Evolutionary conservation across 64 coral and sea anemone genomes (phyloP), one percentile per base, ranked within the genome.

Genomic region (Stylophora pistillata): DNA sequence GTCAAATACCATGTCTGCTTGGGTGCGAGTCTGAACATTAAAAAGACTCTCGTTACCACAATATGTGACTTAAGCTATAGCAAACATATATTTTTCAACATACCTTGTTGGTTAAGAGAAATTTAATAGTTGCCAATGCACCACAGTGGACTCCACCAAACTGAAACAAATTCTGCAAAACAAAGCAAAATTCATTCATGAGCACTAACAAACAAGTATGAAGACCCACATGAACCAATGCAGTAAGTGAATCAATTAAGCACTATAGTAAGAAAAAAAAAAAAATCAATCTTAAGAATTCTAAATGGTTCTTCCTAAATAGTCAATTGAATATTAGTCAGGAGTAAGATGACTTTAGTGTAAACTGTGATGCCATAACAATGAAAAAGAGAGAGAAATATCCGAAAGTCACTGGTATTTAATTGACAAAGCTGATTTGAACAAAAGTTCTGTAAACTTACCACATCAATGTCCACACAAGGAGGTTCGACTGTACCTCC

Each of bases 111-210:
- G 55, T 82, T 13, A 99, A 66, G 82, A 87, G 90, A 73, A 99
- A 99, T 4, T 88, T 72, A 3, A 95, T 33, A 55, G 79, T 99
- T 56, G 97, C 93, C 33, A 92, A 77, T 1, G 97, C 93, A 41
- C 90, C 97, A 82, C 97, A 99, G 27, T 99, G 89, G 12, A 99
- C 97, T 64, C 97, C 97, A 75, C 90, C 82, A 79, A 98, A 95
- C 59, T 73, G 88, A 76, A 92, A 99, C 2, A 78, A 85, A 54
- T 81, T 94, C 93, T 94, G 63, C 31, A 59, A 79, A 32, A 58
- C 37, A 2, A 71, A 89, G 69, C 2, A 68, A 27, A 33, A 16
- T 32, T 66, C 15, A 60, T 28, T 26, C 37, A 47, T 47, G 37
- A 47, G 37, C 37, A 47, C 37, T 47, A 4, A 4, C 3, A 47